Conservation (phyloP, 2,113 vertebrate species). For the Martes martes region DNA sequence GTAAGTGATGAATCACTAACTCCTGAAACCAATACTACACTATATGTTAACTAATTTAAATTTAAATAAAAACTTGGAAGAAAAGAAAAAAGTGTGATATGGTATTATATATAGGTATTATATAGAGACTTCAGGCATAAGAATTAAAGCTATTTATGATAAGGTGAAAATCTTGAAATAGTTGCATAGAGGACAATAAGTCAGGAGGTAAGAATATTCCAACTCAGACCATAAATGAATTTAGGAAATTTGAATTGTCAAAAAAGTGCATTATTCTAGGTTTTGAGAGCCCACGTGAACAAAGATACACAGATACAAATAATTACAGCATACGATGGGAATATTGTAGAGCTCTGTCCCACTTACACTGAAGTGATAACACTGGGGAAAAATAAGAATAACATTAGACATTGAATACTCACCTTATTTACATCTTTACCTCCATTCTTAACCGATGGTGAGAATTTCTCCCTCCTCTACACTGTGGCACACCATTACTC, state of each 20-base stretch:
- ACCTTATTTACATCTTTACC: neutral
- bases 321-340: neutral
- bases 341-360: neutral
- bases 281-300: neutral
- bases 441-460: neutral
- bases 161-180: neutral
- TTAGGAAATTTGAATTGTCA: neutral
- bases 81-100: neutral
- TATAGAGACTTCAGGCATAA: neutral
- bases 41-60: neutral
- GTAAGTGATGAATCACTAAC: neutral
- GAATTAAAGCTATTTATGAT: neutral
- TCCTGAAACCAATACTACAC: neutral
- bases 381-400: neutral
- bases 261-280: neutral
- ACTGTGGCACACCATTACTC: neutral
- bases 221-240: neutral
- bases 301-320: neutral
- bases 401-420: neutral
- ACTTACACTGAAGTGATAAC: neutral
- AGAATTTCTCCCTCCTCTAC: neutral
- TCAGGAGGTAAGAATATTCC: neutral
- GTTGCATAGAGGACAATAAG: neutral
- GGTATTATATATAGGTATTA: neutral
- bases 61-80: neutral